Conservation (phyloP, 2,113 vertebrate genomes). For the mouse (Mus musculus) region GRCm39 chr16:44632501-44633000, state of each 20-base stretch:
- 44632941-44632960: neutral
- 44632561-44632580: neutral
- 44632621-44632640: neutral
- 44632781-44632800: neutral
- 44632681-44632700: neutral
- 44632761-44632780: neutral
- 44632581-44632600: neutral
- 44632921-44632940: neutral
- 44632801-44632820: neutral
- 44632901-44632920: conserved; percentile 11
- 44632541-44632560: neutral
- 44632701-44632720: neutral
- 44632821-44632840: neutral
- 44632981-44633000: neutral
- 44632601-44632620: neutral
- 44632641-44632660: neutral
- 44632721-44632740: neutral
- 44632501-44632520: neutral
- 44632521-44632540: no score
- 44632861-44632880: neutral
- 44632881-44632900: neutral
- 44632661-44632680: neutral
- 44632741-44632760: neutral
- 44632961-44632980: neutral
- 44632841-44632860: neutral